phyloP scores from a whole-genome alignment of 2,888 invertebrate species.

The Enchytraeus crypticus region DNA sequence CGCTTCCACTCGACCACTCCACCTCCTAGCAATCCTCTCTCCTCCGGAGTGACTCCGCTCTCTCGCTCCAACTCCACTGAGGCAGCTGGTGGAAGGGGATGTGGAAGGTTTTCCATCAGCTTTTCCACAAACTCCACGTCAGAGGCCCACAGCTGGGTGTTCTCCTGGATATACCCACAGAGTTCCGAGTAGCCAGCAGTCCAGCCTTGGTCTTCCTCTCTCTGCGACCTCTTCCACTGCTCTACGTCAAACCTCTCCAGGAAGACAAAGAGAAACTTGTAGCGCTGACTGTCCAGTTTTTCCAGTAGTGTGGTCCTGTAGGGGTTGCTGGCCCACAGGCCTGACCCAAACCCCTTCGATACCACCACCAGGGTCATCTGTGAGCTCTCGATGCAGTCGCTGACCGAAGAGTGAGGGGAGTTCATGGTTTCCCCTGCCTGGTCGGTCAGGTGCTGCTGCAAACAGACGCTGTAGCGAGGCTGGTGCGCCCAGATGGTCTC shows the following conservation, averaged over 20 bases:
- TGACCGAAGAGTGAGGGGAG: not conserved
- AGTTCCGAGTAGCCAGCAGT: too few species aligned
- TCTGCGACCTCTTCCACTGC: not conserved
- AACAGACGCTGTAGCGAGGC: constrained; percentile 7
- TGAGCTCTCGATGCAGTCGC: not conserved
- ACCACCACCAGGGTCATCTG: constrained; percentile 9
- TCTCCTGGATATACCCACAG: not conserved
- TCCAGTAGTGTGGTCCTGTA: not conserved
- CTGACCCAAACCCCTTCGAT: constrained; percentile 3
- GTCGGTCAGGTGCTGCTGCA: constrained; percentile 5
- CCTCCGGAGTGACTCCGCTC: too few species aligned
- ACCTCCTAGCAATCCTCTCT: too few species aligned
- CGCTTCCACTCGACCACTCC: too few species aligned
- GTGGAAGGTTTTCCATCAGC: not conserved
- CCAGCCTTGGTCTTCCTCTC: not conserved
- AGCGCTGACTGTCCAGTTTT: constrained; percentile 8
- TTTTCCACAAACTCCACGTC: not conserved
- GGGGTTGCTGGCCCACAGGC: not conserved
- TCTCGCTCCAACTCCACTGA: too few species aligned
- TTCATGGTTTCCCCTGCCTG: not conserved
- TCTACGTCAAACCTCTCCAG: not conserved
- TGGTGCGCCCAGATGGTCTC: constrained; percentile 8
- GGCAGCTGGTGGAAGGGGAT: not conserved
- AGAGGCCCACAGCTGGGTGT: not conserved
- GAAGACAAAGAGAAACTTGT: constrained; percentile 12